phyloP scores from a whole-genome alignment of 2,797 vertebrate species.

The Saxicola maurus region DNA sequence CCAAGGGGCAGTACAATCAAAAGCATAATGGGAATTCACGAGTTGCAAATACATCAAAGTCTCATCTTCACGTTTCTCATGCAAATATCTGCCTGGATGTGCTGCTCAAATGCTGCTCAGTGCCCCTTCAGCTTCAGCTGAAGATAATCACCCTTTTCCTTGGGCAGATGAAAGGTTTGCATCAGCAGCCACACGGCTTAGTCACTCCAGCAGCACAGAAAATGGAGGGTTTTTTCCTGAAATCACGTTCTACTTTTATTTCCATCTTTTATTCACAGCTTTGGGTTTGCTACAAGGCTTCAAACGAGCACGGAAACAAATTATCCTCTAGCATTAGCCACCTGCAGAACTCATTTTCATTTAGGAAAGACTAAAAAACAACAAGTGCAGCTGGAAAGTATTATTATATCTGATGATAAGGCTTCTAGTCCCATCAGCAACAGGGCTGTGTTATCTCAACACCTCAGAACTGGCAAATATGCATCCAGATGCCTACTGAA shows the following conservation, averaged over 20 bases:
- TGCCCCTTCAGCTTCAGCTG: not conserved
- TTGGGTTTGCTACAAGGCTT: slow-evolving; percentile 14
- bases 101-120: slow-evolving; percentile 20
- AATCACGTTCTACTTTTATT: slow-evolving; percentile 37
- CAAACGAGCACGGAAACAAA: slow-evolving; percentile 26
- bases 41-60: slow-evolving; percentile 18
- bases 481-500: not conserved
- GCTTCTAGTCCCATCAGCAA: not conserved
- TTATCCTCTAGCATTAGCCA: slow-evolving; percentile 11
- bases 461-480: not conserved
- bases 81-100: slow-evolving; percentile 35
- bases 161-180: slow-evolving; percentile 42
- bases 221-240: not conserved
- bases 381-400: slow-evolving; percentile 17
- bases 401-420: not conserved
- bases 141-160: slow-evolving; percentile 26
- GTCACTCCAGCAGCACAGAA: not conserved
- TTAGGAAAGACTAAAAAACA: slow-evolving; percentile 28
- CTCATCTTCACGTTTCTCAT: slow-evolving; percentile 35
- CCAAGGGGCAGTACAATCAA: not conserved
- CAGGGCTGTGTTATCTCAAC: not conserved
- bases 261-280: slow-evolving; percentile 9
- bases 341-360: slow-evolving; percentile 42
- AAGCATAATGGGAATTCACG: not conserved
- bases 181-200: not conserved